phyloP scores from a whole-genome alignment of 37 sponge, comb jelly and placozoan species.

The Corticium candelabrum region DNA sequence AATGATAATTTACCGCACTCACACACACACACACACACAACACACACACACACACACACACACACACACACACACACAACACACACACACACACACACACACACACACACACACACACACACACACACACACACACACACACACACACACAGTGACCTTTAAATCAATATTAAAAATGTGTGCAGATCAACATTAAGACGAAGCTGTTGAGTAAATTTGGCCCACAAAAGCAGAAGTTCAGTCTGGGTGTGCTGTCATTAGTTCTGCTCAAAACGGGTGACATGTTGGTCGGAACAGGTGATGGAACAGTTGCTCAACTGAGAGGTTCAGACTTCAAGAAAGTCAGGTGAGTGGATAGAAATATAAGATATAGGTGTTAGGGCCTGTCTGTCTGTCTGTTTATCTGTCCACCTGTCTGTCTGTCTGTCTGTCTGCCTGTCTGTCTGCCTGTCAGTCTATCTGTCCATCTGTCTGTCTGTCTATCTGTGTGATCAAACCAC shows the following conservation, averaged over 20 bases:
- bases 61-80: too few species aligned
- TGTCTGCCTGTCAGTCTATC: too few species aligned
- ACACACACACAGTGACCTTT: not conserved
- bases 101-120: not conserved
- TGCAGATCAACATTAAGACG: slow-evolving; percentile 72
- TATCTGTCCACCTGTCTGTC: too few species aligned
- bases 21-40: slow-evolving; percentile 3
- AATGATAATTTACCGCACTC: too few species aligned
- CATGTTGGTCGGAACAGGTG: slow-evolving; percentile 75
- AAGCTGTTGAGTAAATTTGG: slow-evolving; percentile 68
- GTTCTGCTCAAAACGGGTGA: slow-evolving; percentile 34
- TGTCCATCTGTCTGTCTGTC: too few species aligned
- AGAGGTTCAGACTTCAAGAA: slow-evolving; percentile 33
- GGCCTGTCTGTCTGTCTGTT: not conserved
- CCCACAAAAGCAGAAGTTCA: slow-evolving; percentile 84
- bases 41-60: too few species aligned
- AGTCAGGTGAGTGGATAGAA: slow-evolving; percentile 20
- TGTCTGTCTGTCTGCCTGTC: too few species aligned
- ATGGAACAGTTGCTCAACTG: slow-evolving; percentile 69
- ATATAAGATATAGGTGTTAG: not conserved
- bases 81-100: slow-evolving; percentile 1
- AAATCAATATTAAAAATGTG: too few species aligned
- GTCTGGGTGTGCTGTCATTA: slow-evolving; percentile 38
- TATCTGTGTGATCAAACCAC: too few species aligned
- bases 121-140: slow-evolving; percentile 2